Evolutionary conservation across 2,888 invertebrate species (phyloP).

Genomic region (Drosophila fulvimacula): DNA sequence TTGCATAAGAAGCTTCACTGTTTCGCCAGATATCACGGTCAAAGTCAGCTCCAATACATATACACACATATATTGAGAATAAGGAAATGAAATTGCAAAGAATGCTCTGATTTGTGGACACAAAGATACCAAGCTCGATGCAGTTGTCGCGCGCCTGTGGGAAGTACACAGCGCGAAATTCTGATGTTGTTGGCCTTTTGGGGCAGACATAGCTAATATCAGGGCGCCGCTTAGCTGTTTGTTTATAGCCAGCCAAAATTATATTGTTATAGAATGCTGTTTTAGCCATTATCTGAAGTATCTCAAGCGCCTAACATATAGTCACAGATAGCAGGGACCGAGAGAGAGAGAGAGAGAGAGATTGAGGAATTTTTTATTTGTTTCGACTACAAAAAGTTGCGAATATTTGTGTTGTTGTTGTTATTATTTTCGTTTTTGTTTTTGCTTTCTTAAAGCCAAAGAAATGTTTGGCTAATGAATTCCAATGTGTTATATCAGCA

Average conservation of each 20-base stretch:
- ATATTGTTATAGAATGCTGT: conserved; percentile 48
- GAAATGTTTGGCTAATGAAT: conserved; percentile 51
- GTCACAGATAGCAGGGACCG: conserved; percentile 17
- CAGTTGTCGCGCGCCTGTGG: background rate
- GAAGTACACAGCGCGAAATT: conserved; percentile 7
- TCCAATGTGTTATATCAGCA: conserved; percentile 42
- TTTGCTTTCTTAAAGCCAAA: conserved; percentile 9
- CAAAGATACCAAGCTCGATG: background rate
- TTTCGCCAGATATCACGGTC: conserved; percentile 9
- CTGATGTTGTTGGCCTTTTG: background rate
- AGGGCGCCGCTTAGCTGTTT: conserved; percentile 27
- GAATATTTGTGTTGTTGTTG: conserved; percentile 34
- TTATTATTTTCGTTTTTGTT: background rate
- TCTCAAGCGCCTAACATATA: conserved; percentile 34
- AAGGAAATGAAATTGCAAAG: conserved; percentile 10
- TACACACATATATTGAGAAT: background rate
- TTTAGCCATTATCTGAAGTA: conserved; percentile 53
- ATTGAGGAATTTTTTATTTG: conserved; percentile 21
- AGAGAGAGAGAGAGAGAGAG: background rate
- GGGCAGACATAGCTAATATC: background rate
- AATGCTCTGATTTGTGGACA: conserved; percentile 6
- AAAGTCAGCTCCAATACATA: background rate
- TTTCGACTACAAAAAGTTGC: conserved; percentile 34
- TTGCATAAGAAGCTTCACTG: conserved; percentile 1
- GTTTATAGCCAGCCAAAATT: conserved; percentile 23